These are phyloP conservation scores for Cyclophora albipunctata DNA, from an alignment of 2,888 invertebrate genomes.

Conservation along the genomic window DNA sequence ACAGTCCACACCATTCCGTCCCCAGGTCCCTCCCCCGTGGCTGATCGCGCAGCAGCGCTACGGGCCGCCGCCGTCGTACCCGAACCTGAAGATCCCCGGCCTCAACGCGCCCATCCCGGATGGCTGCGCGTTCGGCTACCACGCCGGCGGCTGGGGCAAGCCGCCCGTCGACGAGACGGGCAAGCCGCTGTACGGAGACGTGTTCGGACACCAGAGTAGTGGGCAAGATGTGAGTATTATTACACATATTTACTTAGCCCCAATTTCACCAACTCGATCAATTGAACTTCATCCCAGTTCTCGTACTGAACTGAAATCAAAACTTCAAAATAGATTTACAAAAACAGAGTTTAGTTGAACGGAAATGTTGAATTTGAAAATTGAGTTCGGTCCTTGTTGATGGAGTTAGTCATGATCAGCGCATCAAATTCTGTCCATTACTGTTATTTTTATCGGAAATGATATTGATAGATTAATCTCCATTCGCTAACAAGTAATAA, in stretches of 20 bases:
- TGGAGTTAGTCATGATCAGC: too few relatives aligned
- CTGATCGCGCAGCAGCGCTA: slow-evolving; percentile 98
- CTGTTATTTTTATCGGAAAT: too few relatives aligned
- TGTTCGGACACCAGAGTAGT: slow-evolving; percentile 90
- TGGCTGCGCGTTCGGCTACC: slow-evolving; percentile 97
- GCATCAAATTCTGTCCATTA: not conserved
- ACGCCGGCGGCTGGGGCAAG: slow-evolving; percentile 99
- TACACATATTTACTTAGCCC: not conserved
- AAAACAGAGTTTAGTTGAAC: not conserved
- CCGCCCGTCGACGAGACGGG: slow-evolving; percentile 99
- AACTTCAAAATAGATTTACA: not conserved
- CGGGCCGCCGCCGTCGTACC: slow-evolving; percentile 99
- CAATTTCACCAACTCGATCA: too few relatives aligned
- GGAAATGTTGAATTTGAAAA: not conserved
- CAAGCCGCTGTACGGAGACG: slow-evolving; percentile 98
- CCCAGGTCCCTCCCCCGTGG: slow-evolving; percentile 92
- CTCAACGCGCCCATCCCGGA: slow-evolving; percentile 99
- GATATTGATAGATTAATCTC: too few relatives aligned
- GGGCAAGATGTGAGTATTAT: slow-evolving; percentile 79
- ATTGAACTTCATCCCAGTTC: too few relatives aligned
- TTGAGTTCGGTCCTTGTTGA: not conserved
- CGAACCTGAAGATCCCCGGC: slow-evolving; percentile 97
- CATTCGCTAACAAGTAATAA: too few relatives aligned
- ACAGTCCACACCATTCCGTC: too few relatives aligned
- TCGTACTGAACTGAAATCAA: too few relatives aligned